phyloP scores from a whole-genome alignment of 2,888 invertebrate genomes.

The Chrysomela aeneicollis region DNA sequence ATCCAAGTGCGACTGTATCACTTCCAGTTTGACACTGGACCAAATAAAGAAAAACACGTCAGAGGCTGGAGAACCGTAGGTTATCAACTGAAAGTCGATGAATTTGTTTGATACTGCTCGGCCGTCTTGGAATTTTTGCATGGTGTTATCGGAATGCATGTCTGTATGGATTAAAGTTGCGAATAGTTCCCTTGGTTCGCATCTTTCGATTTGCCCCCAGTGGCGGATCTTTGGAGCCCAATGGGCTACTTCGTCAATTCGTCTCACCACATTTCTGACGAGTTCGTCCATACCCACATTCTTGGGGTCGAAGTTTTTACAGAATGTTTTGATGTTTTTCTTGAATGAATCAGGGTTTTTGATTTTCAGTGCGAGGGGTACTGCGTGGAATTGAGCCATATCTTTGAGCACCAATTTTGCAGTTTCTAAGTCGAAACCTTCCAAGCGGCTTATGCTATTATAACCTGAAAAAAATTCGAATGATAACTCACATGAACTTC shows the following conservation, averaged over 20 bases:
- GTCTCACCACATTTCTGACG: slow-evolving; percentile 1
- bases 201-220: slow-evolving; percentile 19
- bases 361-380: slow-evolving; percentile 63
- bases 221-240: slow-evolving; percentile 8
- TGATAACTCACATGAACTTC: too few species aligned
- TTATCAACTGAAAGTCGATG: slow-evolving; percentile 67
- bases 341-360: slow-evolving; percentile 59
- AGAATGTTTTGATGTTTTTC: slow-evolving; percentile 54
- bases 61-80: slow-evolving; percentile 62
- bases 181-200: slow-evolving; percentile 51
- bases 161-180: slow-evolving; percentile 65
- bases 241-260: slow-evolving; percentile 13
- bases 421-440: slow-evolving; percentile 63
- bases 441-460: slow-evolving; percentile 60
- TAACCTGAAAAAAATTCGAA: slow-evolving; percentile 57
- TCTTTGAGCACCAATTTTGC: slow-evolving; percentile 60
- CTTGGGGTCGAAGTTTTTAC: neutral
- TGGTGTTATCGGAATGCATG: slow-evolving; percentile 68
- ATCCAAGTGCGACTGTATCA: slow-evolving; percentile 59
- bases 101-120: slow-evolving; percentile 57
- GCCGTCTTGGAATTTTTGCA: slow-evolving; percentile 59
- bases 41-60: slow-evolving; percentile 66
- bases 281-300: neutral
- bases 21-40: slow-evolving; percentile 60
- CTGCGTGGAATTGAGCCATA: slow-evolving; percentile 66